Evolutionary conservation across 2,113 vertebrate genomes (phyloP).

Genomic region (Desmodus rotundus): DNA sequence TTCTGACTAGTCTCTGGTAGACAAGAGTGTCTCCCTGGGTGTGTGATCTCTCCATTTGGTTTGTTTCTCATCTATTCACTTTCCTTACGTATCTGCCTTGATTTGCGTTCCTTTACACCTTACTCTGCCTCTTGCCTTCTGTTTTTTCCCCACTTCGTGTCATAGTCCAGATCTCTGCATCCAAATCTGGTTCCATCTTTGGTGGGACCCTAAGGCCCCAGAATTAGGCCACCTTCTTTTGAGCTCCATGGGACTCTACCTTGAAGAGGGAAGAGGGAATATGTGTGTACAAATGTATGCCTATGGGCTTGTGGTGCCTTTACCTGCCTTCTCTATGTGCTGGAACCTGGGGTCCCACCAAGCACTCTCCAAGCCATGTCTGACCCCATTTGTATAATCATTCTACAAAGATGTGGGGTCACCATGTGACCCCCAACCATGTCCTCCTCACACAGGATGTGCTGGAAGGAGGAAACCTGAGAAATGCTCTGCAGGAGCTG

Average conservation of each 20-base stretch:
- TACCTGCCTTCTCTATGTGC: not conserved
- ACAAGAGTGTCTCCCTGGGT: not conserved
- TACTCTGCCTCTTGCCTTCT: not conserved
- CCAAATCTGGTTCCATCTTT: not conserved
- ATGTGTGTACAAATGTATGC: not conserved
- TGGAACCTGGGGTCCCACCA: not conserved
- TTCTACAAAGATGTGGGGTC: not conserved
- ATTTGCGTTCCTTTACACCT: not conserved
- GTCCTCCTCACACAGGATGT: conserved; percentile 84
- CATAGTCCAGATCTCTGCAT: not conserved
- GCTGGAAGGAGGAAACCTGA: conserved; percentile 93
- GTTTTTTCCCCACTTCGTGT: not conserved
- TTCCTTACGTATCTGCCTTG: not conserved
- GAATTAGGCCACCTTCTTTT: not conserved
- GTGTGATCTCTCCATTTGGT: not conserved
- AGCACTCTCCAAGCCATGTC: not conserved
- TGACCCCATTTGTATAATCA: not conserved
- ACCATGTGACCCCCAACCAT: not conserved
- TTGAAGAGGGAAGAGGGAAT: not conserved
- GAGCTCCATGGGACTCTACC: not conserved
- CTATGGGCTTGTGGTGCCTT: not conserved
- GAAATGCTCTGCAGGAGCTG: conserved; percentile 92
- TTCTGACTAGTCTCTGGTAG: not conserved
- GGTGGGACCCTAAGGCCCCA: not conserved
- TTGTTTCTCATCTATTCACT: not conserved